These are phyloP conservation scores for Hofmannophila pseudospretella DNA, from an alignment of 2,888 invertebrate genomes.

Conservation along the genomic window DNA sequence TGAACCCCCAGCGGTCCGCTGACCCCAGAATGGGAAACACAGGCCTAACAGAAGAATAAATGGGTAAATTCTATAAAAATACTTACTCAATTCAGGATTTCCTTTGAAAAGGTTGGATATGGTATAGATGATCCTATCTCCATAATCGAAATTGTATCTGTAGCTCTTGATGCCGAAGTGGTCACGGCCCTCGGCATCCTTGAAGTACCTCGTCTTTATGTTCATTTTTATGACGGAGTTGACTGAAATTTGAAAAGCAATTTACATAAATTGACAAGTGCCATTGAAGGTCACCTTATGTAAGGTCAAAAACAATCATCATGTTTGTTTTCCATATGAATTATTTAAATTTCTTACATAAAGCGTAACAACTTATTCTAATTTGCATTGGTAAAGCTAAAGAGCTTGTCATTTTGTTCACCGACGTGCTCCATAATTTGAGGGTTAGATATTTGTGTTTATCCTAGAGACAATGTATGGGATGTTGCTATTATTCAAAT, in stretches of 20 bases:
- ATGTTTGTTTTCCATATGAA: neutral
- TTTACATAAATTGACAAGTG: constrained; percentile 5
- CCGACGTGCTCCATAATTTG: too few relatives aligned
- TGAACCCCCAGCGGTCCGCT: too few relatives aligned
- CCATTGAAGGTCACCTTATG: constrained; percentile 4
- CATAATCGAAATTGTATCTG: constrained; percentile 63
- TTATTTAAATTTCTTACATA: neutral
- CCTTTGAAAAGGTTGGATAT: constrained; percentile 69
- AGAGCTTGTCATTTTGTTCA: too few relatives aligned
- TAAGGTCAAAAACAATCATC: neutral
- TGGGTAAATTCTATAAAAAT: too few relatives aligned
- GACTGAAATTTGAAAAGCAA: constrained; percentile 36
- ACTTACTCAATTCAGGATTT: constrained; percentile 68
- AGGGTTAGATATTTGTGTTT: too few relatives aligned
- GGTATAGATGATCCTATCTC: constrained; percentile 64
- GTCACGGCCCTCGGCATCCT: constrained; percentile 60
- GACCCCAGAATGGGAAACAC: too few relatives aligned
- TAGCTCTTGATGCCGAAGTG: constrained; percentile 70
- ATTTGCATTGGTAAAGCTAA: neutral
- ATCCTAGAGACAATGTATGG: too few relatives aligned
- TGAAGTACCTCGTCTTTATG: constrained; percentile 68
- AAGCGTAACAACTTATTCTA: neutral
- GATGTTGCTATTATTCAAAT: too few relatives aligned
- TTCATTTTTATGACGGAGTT: constrained; percentile 67
- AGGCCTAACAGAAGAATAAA: too few relatives aligned